Conservation (phyloP, 2,888 invertebrate genomes). For the Buathra laborator region DNA sequence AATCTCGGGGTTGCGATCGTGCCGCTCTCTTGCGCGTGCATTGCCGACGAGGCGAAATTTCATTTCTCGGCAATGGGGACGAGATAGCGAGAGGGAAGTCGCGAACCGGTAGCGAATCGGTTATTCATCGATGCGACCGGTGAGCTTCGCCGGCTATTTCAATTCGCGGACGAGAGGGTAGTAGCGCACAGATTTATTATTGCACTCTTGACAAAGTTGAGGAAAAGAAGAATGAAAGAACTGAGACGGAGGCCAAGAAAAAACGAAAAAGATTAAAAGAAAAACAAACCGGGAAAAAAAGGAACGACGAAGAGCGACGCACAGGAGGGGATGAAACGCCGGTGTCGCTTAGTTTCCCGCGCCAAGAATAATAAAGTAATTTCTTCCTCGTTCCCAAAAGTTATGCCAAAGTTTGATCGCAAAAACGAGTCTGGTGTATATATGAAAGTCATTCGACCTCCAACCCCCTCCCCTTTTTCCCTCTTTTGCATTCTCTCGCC, state of each 20-base stretch:
- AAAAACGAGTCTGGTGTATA: constrained; percentile 45
- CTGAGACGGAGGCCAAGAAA: not conserved
- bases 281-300: constrained; percentile 60
- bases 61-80: constrained; percentile 23
- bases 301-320: constrained; percentile 64
- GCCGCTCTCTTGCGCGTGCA: not conserved
- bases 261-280: constrained; percentile 69
- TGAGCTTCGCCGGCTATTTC: not conserved
- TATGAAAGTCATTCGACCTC: constrained; percentile 1
- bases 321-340: constrained; percentile 31
- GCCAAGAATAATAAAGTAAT: constrained; percentile 60
- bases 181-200: constrained; percentile 56
- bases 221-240: constrained; percentile 26
- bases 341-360: constrained; percentile 41
- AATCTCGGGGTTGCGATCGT: not conserved
- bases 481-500: not conserved
- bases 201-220: constrained; percentile 44
- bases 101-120: constrained; percentile 40
- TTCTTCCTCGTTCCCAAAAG: constrained; percentile 48
- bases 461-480: not conserved
- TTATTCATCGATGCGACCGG: constrained; percentile 60
- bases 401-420: constrained; percentile 41
- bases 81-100: constrained; percentile 16
- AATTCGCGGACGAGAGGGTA: not conserved
- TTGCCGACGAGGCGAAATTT: not conserved